phyloP scores from a whole-genome alignment of 2,113 vertebrate species.

The Callaeas wilsoni region DNA sequence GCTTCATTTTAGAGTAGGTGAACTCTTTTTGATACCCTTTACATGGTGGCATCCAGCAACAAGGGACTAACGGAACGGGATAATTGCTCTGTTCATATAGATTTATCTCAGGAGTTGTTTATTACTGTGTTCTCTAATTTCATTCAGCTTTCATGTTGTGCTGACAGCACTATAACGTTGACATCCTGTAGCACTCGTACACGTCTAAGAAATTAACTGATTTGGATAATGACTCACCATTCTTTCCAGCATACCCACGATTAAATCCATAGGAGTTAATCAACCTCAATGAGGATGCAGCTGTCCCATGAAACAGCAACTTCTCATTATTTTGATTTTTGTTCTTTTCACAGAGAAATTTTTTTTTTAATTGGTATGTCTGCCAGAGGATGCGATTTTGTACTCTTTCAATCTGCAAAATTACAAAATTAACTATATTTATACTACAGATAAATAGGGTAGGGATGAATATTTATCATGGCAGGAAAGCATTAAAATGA shows the following conservation, averaged over 20 bases:
- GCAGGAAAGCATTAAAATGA: background rate
- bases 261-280: slow-evolving; percentile 85
- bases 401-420: slow-evolving; percentile 82
- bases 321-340: slow-evolving; percentile 71
- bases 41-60: background rate
- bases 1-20: background rate
- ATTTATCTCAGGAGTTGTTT: background rate
- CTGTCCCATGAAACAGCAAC: slow-evolving; percentile 84
- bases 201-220: background rate
- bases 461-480: background rate
- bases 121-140: background rate
- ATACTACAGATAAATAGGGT: background rate
- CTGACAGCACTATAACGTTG: accelerated
- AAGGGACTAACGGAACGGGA: background rate
- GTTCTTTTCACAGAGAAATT: slow-evolving; percentile 76
- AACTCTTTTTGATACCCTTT: background rate
- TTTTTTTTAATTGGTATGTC: slow-evolving; percentile 80
- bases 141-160: background rate
- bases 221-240: slow-evolving; percentile 73
- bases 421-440: slow-evolving; percentile 11
- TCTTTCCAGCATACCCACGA: slow-evolving; percentile 82
- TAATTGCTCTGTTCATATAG: background rate
- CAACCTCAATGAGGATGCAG: background rate
- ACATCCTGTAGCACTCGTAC: background rate
- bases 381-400: slow-evolving; percentile 85